Evolutionary conservation across 2,888 invertebrate species (phyloP), one percentile per base, ranked within the genome.

Genomic region (Eupsilia transversa): DNA sequence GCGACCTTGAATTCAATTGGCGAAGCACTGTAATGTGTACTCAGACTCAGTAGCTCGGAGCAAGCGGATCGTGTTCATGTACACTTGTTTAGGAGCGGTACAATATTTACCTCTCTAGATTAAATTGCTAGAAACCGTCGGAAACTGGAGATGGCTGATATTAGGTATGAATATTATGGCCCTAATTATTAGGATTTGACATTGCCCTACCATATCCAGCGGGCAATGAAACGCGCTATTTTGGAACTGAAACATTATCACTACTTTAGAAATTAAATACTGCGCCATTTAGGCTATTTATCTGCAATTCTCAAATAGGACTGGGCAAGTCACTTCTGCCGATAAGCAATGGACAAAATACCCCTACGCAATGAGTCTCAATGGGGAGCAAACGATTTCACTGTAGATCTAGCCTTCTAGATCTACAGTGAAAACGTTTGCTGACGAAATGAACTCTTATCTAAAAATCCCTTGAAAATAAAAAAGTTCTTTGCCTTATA

Each of bases 1-100:
- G 57, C 38, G 72, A 52, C 87, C 87, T 86, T 82, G 87, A 72
- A 75, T 85, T 69, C 76, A 77, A 80, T 79, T 87, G 73, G 71
- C 66, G 65, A 85, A 82, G 63, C 77, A 27, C 54, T 54, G 70
- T 76, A 69, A 72, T 76, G 74, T 84, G 43, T 77, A 68, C 63
- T 72, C 49, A 74, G 65, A 70, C 52, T 71, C 64, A 74, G 72
- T 67, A 70, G 87, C 60, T 76, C 41, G 23, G 60, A 74, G 76
- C 52, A 77, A 84, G 57, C 60, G 60, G 76, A 85, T 82, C 73
- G 63, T 65, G 74, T 86, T 81, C 69, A 67, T 76, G 70, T 86
- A 72, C 80, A 78, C 69, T 80, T 80, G 52, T 74, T 69, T 57
- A 82, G 35, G 41, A 64, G 57, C 52, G 49, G 41, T 68, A 43